These are phyloP conservation scores for Elysia crispata DNA, from an alignment of 2,888 invertebrate genomes.

Conservation along the genomic window DNA sequence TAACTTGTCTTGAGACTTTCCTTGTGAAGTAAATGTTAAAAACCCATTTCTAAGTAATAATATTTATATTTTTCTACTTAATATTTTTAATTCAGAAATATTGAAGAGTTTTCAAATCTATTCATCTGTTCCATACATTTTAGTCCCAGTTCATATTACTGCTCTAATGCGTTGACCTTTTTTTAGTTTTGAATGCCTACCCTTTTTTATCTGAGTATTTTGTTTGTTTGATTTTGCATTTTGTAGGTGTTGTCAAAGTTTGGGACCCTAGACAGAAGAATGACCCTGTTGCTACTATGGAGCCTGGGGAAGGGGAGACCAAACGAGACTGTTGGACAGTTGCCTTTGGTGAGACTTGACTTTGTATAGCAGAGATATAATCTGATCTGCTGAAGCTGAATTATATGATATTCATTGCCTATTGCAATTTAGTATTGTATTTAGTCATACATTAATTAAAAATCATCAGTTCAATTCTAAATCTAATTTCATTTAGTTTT, in stretches of 20 bases:
- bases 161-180: no score
- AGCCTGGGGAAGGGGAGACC: conserved; percentile 82
- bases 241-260: conserved; percentile 88
- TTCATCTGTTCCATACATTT: no score
- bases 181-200: no score
- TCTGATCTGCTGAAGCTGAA: not conserved
- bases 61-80: no score
- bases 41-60: not conserved
- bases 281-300: conserved; percentile 92
- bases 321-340: conserved; percentile 96
- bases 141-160: no score
- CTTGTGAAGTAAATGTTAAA: not conserved
- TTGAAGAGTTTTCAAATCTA: no score
- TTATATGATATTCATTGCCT: not conserved
- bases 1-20: no score
- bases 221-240: conserved; percentile 3
- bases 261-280: conserved; percentile 96
- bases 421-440: not conserved
- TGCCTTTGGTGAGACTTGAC: conserved; percentile 83
- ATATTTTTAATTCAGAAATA: no score
- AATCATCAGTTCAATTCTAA: no score
- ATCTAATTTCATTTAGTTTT: no score
- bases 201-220: not conserved
- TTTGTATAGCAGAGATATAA: not conserved
- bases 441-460: no score